Evolutionary conservation across 2,888 invertebrate species (phyloP), one percentile per base, ranked within the genome.

Genomic region (Melanargia galathea): DNA sequence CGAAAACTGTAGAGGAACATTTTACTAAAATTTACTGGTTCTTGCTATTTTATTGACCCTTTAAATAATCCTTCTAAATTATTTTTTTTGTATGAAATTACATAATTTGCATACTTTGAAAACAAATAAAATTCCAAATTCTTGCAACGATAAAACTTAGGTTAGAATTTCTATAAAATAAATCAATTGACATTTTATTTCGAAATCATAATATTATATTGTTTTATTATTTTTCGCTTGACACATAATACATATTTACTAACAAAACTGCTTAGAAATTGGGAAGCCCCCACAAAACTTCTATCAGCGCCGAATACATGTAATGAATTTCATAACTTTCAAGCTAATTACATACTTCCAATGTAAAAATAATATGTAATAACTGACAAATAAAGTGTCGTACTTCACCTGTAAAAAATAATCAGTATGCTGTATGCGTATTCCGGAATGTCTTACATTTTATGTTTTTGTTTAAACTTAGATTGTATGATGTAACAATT

Each of bases 21-120:
- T 2, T 13, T 49, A n/a, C 26, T 16, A 26, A 16, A 13, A 20
- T 13, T 11, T 35, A 52, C 2, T 16, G 30, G 10, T 18, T 30
- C 10, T 18, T 30, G 18, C 30, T 51, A 51, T 30, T 30, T 26
- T 38, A 13, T 24, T 18, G 24, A 10, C 16, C 51, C 30, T 30
- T 18, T 3, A 11, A 49, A 38, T 10, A 65, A 62, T 65, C 62
- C 65, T 56, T 51, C 48, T 7, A 33, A 20, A 38, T 35, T 20
- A 18, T 8, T 45, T 20, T 3, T 26, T 5, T 6, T 26, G n/a
- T 24, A 24, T 48, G n/a, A n/a, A 24, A 24, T 24, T 48, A 24
- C 8, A n/a, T 48, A 2, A 43, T 16, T 43, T 43, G 16, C 8
- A 2, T 16, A 43, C 43, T 30, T 30, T 1, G 8, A 30, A 30